phyloP scores from a whole-genome alignment of 2,797 vertebrate species.

The Galagoides demidoff region DNA sequence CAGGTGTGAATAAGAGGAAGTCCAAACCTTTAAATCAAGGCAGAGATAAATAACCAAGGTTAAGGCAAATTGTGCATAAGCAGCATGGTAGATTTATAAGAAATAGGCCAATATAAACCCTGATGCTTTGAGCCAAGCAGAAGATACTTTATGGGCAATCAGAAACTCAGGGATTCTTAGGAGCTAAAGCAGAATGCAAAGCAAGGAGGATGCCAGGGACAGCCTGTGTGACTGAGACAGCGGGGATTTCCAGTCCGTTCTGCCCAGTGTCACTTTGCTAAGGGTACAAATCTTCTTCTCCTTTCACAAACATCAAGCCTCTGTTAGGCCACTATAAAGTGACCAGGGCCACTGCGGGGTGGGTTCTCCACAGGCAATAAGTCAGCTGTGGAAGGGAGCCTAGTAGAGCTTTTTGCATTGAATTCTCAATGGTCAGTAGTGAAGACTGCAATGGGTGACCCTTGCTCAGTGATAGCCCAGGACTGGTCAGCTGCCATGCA shows the following conservation, averaged over 20 bases:
- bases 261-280: not conserved
- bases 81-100: not conserved
- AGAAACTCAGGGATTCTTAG: not conserved
- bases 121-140: not conserved
- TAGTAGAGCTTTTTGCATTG: not conserved
- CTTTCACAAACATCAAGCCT: not conserved
- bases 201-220: not conserved
- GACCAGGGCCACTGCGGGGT: not conserved
- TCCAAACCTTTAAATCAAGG: not conserved
- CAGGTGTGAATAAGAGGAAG: not conserved
- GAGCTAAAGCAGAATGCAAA: not conserved
- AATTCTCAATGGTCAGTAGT: not conserved
- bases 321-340: not conserved
- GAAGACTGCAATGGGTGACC: not conserved
- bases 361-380: not conserved
- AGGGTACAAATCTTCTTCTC: not conserved
- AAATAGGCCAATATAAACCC: not conserved
- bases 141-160: not conserved
- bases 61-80: not conserved
- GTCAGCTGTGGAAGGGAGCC: not conserved
- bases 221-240: not conserved
- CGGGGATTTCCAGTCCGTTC: not conserved
- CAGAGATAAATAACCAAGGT: not conserved
- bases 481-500: not conserved
- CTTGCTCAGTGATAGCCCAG: too few species aligned